Evolutionary conservation across 1,140 invertebrate genomes (phyloP).

Genomic region (Sipha flava): DNA sequence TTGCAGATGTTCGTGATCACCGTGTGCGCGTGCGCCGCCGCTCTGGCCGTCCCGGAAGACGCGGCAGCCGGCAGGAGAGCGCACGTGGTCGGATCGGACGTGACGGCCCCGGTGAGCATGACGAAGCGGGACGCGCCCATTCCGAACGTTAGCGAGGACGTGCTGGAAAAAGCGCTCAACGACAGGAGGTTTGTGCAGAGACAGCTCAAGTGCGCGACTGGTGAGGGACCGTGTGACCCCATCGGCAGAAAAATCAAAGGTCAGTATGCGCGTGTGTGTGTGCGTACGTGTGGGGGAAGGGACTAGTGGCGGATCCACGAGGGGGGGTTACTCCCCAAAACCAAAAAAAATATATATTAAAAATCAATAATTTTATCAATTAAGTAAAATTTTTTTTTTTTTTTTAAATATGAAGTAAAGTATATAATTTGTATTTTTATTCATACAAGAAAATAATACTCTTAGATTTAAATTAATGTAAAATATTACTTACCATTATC

Average conservation of each 20-base stretch:
- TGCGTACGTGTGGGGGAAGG: too few species aligned
- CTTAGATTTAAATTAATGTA: too few species aligned
- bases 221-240: slow-evolving; percentile 60
- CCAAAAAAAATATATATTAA: too few species aligned
- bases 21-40: background rate
- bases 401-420: too few species aligned
- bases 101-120: background rate
- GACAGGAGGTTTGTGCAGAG: slow-evolving; percentile 60
- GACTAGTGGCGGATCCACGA: too few species aligned
- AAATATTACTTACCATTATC: too few species aligned
- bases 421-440: too few species aligned
- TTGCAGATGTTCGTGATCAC: background rate
- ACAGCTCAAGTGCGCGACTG: slow-evolving; percentile 61
- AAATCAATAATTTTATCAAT: too few species aligned
- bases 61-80: background rate
- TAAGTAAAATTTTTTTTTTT: too few species aligned
- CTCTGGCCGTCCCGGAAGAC: background rate
- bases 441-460: too few species aligned
- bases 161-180: slow-evolving; percentile 54
- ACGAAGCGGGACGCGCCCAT: background rate
- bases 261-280: too few species aligned
- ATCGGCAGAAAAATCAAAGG: slow-evolving; percentile 62
- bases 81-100: background rate
- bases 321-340: too few species aligned
- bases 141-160: slow-evolving; percentile 46